Evolutionary conservation across 2,113 vertebrate genomes (phyloP).

Genomic region (Felis catus): F.catus_Fca126_mat1.0 CM031417.1:136038001-136038500

Average conservation of each 20-base stretch:
- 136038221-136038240: neutral
- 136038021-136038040: neutral
- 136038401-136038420: slow-evolving; percentile 64
- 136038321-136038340: slow-evolving; percentile 62
- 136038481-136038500: slow-evolving; percentile 64
- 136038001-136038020: rapidly evolving
- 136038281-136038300: slow-evolving; percentile 60
- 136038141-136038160: slow-evolving; percentile 1
- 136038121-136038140: slow-evolving; percentile 20
- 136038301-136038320: slow-evolving; percentile 62
- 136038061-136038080: neutral
- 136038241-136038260: slow-evolving; percentile 78
- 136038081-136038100: neutral
- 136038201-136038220: neutral
- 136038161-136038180: neutral
- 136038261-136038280: slow-evolving; percentile 71
- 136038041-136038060: neutral
- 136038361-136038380: neutral
- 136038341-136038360: slow-evolving; percentile 43
- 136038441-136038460: neutral
- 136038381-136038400: slow-evolving; percentile 42
- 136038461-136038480: slow-evolving; percentile 51
- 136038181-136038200: neutral
- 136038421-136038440: slow-evolving; percentile 52
- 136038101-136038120: slow-evolving; percentile 33